Percentiles rank a stretch among this genome's conserved stretches.
Conservation (phyloP, 92 coral and sea anemone species). For the Palythoa heliodiscus region DNA sequence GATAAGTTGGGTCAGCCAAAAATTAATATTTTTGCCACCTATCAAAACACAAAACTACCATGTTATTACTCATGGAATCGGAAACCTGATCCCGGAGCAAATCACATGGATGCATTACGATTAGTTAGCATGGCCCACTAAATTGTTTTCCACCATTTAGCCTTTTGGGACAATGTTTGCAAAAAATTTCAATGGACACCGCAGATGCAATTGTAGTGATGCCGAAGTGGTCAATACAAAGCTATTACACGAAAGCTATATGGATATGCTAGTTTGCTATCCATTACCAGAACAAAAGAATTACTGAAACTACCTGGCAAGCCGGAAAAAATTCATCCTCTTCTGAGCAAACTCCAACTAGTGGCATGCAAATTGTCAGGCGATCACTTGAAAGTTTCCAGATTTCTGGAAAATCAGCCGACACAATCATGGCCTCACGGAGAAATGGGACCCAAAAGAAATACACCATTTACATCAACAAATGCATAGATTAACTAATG, state of each 20-base stretch:
- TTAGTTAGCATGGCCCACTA: constrained; percentile 60
- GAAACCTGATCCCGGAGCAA: constrained; percentile 64
- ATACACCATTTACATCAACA: neutral
- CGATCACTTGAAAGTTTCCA: constrained; percentile 2
- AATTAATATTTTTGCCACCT: constrained; percentile 33
- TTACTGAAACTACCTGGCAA: constrained; percentile 11
- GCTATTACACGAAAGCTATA: constrained; percentile 54
- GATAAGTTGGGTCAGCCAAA: constrained; percentile 44
- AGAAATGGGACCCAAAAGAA: constrained; percentile 40
- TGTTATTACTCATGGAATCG: constrained; percentile 53
- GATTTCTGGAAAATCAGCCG: constrained; percentile 12
- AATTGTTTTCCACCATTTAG: constrained; percentile 38
- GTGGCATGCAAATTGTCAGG: constrained; percentile 18
- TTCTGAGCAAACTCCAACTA: constrained; percentile 6
- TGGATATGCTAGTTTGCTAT: constrained; percentile 52
- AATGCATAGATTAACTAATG: constrained; percentile 59
- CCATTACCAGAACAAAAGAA: constrained; percentile 25
- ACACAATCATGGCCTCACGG: constrained; percentile 16
- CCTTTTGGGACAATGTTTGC: constrained; percentile 58
- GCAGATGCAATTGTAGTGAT: constrained; percentile 58
- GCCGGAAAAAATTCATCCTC: neutral
- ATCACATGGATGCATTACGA: constrained; percentile 65
- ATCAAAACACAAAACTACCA: too few relatives aligned
- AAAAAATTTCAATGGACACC: constrained; percentile 59
- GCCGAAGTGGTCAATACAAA: constrained; percentile 27